Base-by-base conservation (phyloP, 2,888 invertebrate genomes). In the Gerris lacustris region DNA sequence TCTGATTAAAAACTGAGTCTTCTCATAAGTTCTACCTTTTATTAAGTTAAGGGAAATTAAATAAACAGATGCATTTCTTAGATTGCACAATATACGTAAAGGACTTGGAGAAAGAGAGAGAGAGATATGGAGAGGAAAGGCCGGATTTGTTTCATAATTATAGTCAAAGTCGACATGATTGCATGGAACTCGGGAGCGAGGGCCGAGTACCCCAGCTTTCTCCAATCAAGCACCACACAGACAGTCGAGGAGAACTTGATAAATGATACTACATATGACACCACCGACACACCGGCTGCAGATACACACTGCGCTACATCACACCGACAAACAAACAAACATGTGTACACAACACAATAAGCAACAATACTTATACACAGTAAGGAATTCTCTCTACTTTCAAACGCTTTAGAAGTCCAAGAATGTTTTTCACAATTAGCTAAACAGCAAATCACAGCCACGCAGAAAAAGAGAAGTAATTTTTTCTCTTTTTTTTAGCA, bases 181-280 rank as follows among this genome's bases (percentile, higher is more conserved):
- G 55, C 55, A 55, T 55, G 55, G 55, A 55, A 55, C 55, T 55
- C 55, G 55, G 55, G 55, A 55, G 55, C 55, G 55, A 55, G 55
- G 31, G 31, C 31, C 31, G 31, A 31, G 31, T 31, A 11, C 55
- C 11, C 55, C 55, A 55, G 55, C 55, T 55, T 55, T 55, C 55
- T 55, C 55, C 15, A 55, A 55, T 55, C 55, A 55, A 55, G 55
- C 55, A 55, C 55, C 55, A 55, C 55, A 55, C 55, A 11, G 55
- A 11, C 55, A 55, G 55, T 55, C 11, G 55, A 11, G 55, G 55
- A 55, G 55, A 55, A 55, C 55, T 55, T 55, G 55, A 55, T 55
- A 55, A 55, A 55, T 55, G 55, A 55, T 55, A 55, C 55, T 11
- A 55, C 55, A 55, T 55, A 55, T 55, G 55, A 55, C 55, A 55